These are phyloP conservation scores for Diadegma fenestrale DNA, from an alignment of 2,888 invertebrate species.

Conservation along the genomic window DNA sequence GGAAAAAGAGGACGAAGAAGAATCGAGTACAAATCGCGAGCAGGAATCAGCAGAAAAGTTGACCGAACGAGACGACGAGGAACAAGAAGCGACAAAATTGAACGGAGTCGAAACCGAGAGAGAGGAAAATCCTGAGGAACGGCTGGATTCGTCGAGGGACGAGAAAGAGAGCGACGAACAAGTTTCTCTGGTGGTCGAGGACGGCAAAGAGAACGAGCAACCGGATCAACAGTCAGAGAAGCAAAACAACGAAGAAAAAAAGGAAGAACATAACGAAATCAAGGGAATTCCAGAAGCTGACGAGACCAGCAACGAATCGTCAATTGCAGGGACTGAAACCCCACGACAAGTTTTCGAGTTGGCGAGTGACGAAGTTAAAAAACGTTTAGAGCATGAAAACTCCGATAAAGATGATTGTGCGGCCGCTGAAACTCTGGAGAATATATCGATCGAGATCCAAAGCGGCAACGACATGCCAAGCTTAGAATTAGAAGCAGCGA, in stretches of 20 bases:
- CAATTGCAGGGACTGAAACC: conserved; percentile 56
- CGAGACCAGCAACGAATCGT: conserved; percentile 24
- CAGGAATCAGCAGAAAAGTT: conserved; percentile 1
- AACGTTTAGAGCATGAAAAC: conserved; percentile 65
- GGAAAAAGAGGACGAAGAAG: conserved; percentile 15
- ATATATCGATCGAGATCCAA: conserved; percentile 75
- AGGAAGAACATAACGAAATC: conserved; percentile 53
- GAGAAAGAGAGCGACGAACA: background rate
- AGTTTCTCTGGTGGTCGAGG: conserved; percentile 6
- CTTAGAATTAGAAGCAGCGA: conserved; percentile 69
- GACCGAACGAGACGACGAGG: conserved; percentile 7
- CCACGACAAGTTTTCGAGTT: conserved; percentile 73
- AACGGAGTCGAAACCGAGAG: background rate
- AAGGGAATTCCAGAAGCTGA: conserved; percentile 38
- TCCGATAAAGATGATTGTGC: conserved; percentile 36
- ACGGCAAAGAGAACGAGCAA: conserved; percentile 4
- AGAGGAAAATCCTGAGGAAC: background rate
- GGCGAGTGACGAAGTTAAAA: conserved; percentile 71
- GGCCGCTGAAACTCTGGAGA: conserved; percentile 73
- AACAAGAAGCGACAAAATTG: background rate
- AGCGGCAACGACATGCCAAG: conserved; percentile 75
- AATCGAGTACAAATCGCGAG: conserved; percentile 17
- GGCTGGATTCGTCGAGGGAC: background rate
- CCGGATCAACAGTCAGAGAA: background rate
- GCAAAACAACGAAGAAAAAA: conserved; percentile 16